These are phyloP conservation scores for Zaprionus gabonicus DNA, from an alignment of 1,140 invertebrate genomes.

Conservation along the genomic window DNA sequence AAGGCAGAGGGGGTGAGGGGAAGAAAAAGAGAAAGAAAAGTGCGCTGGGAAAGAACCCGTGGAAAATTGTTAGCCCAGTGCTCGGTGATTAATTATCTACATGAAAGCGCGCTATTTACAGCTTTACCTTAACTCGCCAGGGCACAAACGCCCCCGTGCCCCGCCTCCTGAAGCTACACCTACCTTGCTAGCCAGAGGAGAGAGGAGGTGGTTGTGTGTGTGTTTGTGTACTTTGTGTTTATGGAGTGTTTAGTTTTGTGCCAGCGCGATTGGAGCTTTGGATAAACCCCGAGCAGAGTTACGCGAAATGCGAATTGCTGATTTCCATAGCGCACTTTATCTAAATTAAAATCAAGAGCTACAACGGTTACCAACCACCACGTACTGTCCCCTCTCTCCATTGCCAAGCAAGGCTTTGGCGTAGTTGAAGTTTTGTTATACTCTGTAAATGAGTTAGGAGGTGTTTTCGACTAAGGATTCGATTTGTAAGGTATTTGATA, in stretches of 20 bases:
- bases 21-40: conserved; percentile 9
- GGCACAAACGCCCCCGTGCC: not conserved
- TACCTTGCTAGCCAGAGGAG: not conserved
- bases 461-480: not conserved
- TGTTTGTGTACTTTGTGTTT: conserved; percentile 52
- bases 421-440: conserved; percentile 2
- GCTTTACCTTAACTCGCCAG: conserved; percentile 54
- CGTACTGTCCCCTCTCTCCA: not conserved
- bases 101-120: conserved; percentile 82
- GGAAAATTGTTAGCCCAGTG: conserved; percentile 55
- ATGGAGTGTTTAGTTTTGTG: conserved; percentile 79
- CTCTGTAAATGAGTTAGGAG: conserved; percentile 6
- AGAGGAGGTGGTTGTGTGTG: not conserved
- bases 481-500: too few relatives aligned
- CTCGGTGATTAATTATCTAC: conserved; percentile 80
- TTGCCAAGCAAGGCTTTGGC: not conserved
- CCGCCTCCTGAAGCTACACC: not conserved
- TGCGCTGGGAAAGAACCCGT: conserved; percentile 34
- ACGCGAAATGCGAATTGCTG: conserved; percentile 56
- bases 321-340: conserved; percentile 79
- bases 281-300: conserved; percentile 65
- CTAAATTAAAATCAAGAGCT: conserved; percentile 81
- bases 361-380: conserved; percentile 17
- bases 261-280: conserved; percentile 52
- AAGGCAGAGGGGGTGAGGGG: not conserved